phyloP scores from a whole-genome alignment of 2,888 invertebrate species.

The Platerodrilus igneus region DNA sequence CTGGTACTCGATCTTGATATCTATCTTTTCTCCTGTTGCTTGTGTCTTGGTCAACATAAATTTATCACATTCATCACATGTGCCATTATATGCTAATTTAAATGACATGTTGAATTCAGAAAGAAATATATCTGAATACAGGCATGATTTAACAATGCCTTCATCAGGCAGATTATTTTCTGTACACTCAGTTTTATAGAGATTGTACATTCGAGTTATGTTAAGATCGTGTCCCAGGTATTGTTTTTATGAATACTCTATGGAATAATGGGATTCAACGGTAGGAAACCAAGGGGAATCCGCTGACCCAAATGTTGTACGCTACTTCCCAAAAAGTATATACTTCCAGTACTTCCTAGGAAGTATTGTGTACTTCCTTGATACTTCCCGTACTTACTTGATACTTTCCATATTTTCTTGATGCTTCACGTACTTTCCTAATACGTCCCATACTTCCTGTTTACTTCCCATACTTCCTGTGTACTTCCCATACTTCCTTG shows the following conservation, averaged over 20 bases:
- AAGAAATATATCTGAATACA: conserved; percentile 5
- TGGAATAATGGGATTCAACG: conserved; percentile 5
- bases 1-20: conserved; percentile 1
- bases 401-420: too few relatives aligned
- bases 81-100: conserved; percentile 7
- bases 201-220: conserved; percentile 4
- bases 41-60: conserved; percentile 4
- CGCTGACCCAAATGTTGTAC: too few relatives aligned
- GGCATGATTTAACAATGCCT: conserved; percentile 1
- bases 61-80: conserved; percentile 6
- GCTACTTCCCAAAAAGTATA: too few relatives aligned
- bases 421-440: too few relatives aligned
- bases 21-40: neutral
- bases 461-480: too few relatives aligned
- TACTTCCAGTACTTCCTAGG: too few relatives aligned
- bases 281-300: too few relatives aligned
- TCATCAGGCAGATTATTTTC: conserved; percentile 6
- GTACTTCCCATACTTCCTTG: too few relatives aligned
- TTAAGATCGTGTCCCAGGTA: conserved; percentile 5
- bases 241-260: conserved; percentile 1
- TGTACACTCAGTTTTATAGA: conserved; percentile 5
- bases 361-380: too few relatives aligned
- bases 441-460: too few relatives aligned
- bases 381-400: too few relatives aligned
- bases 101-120: conserved; percentile 4